These are phyloP conservation scores for Cloeon dipterum DNA, from an alignment of 2,888 invertebrate genomes.

Conservation along the genomic window DNA sequence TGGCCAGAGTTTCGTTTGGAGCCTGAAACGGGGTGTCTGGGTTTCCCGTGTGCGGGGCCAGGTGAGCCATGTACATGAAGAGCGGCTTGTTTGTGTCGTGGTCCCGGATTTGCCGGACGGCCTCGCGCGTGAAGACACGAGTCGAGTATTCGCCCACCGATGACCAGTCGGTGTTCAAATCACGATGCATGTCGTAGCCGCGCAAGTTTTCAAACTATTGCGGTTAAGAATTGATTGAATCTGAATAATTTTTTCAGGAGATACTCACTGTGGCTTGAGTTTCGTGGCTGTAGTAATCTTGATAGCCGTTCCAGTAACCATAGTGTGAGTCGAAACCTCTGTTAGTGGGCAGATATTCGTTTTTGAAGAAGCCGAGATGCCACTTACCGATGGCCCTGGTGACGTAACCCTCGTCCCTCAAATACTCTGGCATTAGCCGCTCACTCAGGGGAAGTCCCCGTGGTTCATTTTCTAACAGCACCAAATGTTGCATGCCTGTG, in stretches of 20 bases:
- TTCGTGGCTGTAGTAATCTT: constrained; percentile 54
- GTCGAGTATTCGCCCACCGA: constrained; percentile 40
- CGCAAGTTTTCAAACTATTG: too few relatives aligned
- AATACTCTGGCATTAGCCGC: constrained; percentile 24
- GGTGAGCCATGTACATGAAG: constrained; percentile 55
- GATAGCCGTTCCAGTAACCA: constrained; percentile 63
- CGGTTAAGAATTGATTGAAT: too few relatives aligned
- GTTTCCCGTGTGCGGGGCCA: constrained; percentile 59
- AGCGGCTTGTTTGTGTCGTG: constrained; percentile 35
- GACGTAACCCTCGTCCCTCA: constrained; percentile 22
- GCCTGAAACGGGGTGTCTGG: constrained; percentile 43
- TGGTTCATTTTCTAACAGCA: constrained; percentile 22
- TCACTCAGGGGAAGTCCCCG: constrained; percentile 26
- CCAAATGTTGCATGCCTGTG: constrained; percentile 25
- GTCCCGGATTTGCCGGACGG: constrained; percentile 25
- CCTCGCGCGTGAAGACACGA: constrained; percentile 40
- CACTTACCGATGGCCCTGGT: constrained; percentile 30
- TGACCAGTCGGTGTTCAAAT: constrained; percentile 20
- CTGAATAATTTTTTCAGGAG: too few relatives aligned
- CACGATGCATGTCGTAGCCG: constrained; percentile 23
- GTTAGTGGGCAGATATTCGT: constrained; percentile 37
- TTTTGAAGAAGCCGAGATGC: constrained; percentile 24
- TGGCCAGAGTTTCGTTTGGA: constrained; percentile 33
- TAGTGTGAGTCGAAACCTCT: constrained; percentile 63
- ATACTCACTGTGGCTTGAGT: constrained; percentile 21